Percentiles rank a stretch among this genome's conserved stretches.
phyloP scores from a whole-genome alignment of 2,113 vertebrate species.

The Aegotheles bennettii region DNA sequence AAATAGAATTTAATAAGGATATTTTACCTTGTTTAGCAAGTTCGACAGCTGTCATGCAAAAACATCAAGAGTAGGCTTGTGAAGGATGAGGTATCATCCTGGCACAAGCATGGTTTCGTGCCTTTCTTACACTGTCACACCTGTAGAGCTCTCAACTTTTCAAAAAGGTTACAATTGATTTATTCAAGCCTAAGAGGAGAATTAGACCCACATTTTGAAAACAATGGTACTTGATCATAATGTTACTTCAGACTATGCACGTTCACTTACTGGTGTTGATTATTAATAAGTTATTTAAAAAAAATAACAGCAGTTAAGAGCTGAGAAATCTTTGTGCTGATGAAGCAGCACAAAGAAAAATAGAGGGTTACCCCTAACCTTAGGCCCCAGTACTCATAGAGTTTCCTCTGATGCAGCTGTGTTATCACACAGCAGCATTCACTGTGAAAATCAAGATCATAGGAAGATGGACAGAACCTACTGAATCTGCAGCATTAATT shows the following conservation, averaged over 20 bases:
- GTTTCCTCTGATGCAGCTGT: not conserved
- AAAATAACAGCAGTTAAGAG: not conserved
- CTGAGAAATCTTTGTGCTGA: not conserved
- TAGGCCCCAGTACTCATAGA: not conserved
- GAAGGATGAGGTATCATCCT: not conserved
- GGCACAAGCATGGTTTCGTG: not conserved
- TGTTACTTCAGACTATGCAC: not conserved
- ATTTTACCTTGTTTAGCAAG: not conserved
- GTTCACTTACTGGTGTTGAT: not conserved
- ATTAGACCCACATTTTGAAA: not conserved
- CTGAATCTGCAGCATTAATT: not conserved
- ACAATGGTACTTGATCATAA: not conserved
- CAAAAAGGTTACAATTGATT: not conserved
- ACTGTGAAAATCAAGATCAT: not conserved
- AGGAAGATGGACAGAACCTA: not conserved
- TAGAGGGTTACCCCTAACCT: not conserved
- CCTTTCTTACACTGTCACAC: not conserved
- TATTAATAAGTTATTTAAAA: not conserved
- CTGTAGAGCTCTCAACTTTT: not conserved
- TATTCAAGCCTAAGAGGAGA: not conserved
- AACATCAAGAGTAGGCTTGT: not conserved
- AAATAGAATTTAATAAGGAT: not conserved
- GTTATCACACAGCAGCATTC: accelerated
- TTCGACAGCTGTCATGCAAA: not conserved
- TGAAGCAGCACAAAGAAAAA: not conserved